A percentile compares a stretch with the other conserved stretches of the same genome.
These are phyloP conservation scores for Drosophila aff. DNA, from an alignment of 1,140 invertebrate species.

Conservation along the genomic window DNA sequence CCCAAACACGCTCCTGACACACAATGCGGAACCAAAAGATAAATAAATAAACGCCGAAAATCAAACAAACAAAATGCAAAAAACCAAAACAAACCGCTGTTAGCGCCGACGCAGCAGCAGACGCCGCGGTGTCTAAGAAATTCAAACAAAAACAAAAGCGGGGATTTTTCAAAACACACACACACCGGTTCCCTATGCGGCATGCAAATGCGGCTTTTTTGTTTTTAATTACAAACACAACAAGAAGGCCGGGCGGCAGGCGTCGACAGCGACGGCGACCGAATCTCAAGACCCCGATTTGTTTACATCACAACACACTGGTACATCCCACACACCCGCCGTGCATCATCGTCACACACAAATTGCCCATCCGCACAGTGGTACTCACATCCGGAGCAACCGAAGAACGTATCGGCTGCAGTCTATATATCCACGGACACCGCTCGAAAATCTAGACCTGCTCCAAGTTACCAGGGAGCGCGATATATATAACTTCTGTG, in stretches of 20 bases:
- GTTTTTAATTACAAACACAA: conserved; percentile 64
- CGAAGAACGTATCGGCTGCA: conserved; percentile 5
- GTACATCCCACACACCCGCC: conserved; percentile 16
- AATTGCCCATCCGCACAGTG: conserved; percentile 58
- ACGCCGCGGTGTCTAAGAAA: conserved; percentile 49
- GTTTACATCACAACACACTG: conserved; percentile 64
- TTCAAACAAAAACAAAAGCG: conserved; percentile 60
- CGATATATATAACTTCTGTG: conserved; percentile 6
- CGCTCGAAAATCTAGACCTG: conserved; percentile 11
- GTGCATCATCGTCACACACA: conserved; percentile 4
- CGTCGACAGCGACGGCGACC: conserved; percentile 42
- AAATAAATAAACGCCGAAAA: conserved; percentile 60
- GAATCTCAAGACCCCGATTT: conserved; percentile 81
- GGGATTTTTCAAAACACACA: conserved; percentile 29
- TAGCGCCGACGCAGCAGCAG: conserved; percentile 43
- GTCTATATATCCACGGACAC: conserved; percentile 25
- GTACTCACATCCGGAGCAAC: conserved; percentile 62
- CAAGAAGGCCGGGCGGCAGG: conserved; percentile 8
- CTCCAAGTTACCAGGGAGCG: neutral
- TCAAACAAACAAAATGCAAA: conserved; percentile 42
- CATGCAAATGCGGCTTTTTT: conserved; percentile 63
- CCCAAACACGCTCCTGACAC: neutral
- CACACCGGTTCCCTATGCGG: conserved; percentile 35
- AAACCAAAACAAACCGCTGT: conserved; percentile 65
- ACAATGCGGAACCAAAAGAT: neutral